These are phyloP conservation scores for Rhyacichthys aspro DNA, from an alignment of 2,797 vertebrate genomes.

Conservation along the genomic window DNA sequence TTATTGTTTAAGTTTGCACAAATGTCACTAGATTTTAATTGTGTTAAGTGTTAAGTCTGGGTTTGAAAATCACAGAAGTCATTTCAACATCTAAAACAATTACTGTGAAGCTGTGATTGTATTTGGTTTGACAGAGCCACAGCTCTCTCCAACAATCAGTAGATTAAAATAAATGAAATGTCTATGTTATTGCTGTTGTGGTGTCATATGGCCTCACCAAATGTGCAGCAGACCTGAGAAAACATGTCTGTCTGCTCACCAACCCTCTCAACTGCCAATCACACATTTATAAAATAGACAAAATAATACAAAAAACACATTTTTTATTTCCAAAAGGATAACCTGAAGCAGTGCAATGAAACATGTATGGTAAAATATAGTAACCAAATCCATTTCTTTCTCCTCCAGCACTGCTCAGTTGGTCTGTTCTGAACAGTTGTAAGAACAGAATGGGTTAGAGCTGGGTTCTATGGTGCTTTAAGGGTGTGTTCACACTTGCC, in stretches of 20 bases:
- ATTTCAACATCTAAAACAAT: conserved; percentile 6
- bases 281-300: neutral
- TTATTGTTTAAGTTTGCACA: neutral
- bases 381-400: too few species aligned
- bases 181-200: neutral
- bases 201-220: conserved; percentile 14
- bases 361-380: too few species aligned
- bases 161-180: neutral
- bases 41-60: neutral
- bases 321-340: neutral
- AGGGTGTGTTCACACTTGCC: too few species aligned
- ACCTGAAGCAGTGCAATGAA: neutral
- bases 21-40: neutral
- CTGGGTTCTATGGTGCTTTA: too few species aligned
- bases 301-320: neutral
- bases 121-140: conserved; percentile 4
- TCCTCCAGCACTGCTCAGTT: too few species aligned
- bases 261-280: conserved; percentile 8
- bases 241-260: neutral
- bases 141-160: neutral
- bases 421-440: too few species aligned
- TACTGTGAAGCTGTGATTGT: conserved; percentile 5
- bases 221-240: conserved; percentile 10
- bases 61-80: neutral
- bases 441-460: too few species aligned